Evolutionary conservation across 1,140 invertebrate genomes (phyloP).

Genomic region (Chelonus insularis): DNA sequence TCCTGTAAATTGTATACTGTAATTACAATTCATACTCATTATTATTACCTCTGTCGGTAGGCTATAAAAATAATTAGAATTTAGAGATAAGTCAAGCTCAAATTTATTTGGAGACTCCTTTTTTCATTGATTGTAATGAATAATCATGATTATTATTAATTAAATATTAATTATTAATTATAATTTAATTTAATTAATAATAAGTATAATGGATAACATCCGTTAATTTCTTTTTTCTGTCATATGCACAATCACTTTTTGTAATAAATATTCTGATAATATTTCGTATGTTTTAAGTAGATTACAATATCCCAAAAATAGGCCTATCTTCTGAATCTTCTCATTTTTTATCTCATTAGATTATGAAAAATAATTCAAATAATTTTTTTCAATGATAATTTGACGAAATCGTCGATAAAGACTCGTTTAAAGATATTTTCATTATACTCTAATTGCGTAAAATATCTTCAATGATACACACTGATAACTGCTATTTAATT

Average conservation of each 20-base stretch:
- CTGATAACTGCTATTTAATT: constrained; percentile 30
- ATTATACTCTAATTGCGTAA: background rate
- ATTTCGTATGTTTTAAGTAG: no score
- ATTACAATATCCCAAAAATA: no score
- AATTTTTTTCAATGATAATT: constrained; percentile 1
- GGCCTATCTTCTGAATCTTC: no score
- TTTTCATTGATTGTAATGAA: constrained; percentile 14
- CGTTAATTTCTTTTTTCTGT: no score
- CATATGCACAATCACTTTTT: no score
- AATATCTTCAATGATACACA: constrained; percentile 51
- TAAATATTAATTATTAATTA: constrained; percentile 29
- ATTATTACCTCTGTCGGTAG: constrained; percentile 53
- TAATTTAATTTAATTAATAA: constrained; percentile 30
- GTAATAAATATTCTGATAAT: no score
- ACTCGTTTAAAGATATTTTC: constrained; percentile 2
- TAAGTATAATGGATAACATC: constrained; percentile 36
- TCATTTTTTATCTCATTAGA: no score
- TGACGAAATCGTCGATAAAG: background rate
- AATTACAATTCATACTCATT: constrained; percentile 58
- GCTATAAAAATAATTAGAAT: constrained; percentile 46
- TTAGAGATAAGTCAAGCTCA: constrained; percentile 54
- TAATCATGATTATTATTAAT: constrained; percentile 30
- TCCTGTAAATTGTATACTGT: constrained; percentile 56
- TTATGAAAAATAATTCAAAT: no score
- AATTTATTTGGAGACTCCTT: constrained; percentile 41